These are phyloP conservation scores for Steatocranus sp. DNA, from an alignment of 2,797 vertebrate genomes.

Conservation along the genomic window DNA sequence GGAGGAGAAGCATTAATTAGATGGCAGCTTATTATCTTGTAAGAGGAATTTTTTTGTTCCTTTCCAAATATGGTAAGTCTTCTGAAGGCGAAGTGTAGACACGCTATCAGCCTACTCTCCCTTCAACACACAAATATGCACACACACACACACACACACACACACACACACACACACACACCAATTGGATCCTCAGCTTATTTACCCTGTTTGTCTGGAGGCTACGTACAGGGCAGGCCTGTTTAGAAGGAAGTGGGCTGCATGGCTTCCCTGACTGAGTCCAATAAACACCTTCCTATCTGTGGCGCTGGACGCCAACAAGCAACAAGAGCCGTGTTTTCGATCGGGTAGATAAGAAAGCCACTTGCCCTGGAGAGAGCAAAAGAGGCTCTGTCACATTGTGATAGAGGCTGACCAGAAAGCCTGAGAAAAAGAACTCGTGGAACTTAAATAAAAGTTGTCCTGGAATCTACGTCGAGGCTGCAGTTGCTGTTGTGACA, in stretches of 20 bases:
- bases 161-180: too few species aligned
- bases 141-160: neutral
- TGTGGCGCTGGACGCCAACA: conserved; percentile 40
- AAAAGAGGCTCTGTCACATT: conserved; percentile 4
- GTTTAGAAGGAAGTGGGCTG: conserved; percentile 46
- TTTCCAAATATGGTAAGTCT: conserved; percentile 9
- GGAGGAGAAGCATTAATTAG: conserved; percentile 42
- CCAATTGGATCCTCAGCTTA: conserved; percentile 39
- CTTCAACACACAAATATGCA: neutral
- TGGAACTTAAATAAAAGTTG: neutral
- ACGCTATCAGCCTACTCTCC: neutral
- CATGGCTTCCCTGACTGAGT: conserved; percentile 32
- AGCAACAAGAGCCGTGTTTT: conserved; percentile 46
- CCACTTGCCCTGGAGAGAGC: conserved; percentile 30
- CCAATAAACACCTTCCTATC: conserved; percentile 60
- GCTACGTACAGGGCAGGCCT: conserved; percentile 14
- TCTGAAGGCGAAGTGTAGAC: neutral
- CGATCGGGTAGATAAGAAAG: conserved; percentile 53
- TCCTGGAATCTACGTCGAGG: neutral
- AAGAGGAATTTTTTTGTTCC: conserved; percentile 3
- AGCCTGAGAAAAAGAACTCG: neutral
- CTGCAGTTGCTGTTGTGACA: neutral
- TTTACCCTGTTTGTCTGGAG: conserved; percentile 55
- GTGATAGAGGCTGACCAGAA: conserved; percentile 2
- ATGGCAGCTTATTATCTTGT: conserved; percentile 47